Evolutionary conservation across 2,113 vertebrate species (phyloP).

Genomic region (Aegotheles bennettii): DNA sequence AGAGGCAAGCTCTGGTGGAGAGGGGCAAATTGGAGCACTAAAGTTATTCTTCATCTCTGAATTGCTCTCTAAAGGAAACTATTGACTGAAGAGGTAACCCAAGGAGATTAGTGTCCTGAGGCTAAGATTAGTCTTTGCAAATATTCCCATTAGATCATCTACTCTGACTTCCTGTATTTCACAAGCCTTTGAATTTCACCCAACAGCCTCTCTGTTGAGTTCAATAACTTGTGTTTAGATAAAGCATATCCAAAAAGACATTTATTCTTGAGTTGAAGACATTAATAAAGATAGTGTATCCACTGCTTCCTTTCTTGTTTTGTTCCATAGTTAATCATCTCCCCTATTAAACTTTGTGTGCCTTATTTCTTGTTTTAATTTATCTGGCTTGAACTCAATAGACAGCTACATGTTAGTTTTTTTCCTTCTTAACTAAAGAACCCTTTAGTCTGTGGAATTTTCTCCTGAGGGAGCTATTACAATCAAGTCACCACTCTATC

Average conservation of each 20-base stretch:
- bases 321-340: constrained; percentile 38
- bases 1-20: not conserved
- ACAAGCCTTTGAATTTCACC: constrained; percentile 55
- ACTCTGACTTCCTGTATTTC: constrained; percentile 53
- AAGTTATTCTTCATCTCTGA: not conserved
- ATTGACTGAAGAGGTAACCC: constrained; percentile 56
- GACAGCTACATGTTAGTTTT: constrained; percentile 30
- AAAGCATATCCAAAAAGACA: constrained; percentile 34
- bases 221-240: constrained; percentile 50
- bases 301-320: constrained; percentile 23
- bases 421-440: constrained; percentile 17
- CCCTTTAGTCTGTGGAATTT: constrained; percentile 31
- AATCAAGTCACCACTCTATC: not conserved
- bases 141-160: constrained; percentile 56
- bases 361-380: constrained; percentile 42
- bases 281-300: constrained; percentile 27
- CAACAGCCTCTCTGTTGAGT: constrained; percentile 13
- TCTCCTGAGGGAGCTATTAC: constrained; percentile 39
- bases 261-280: constrained; percentile 31
- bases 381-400: not conserved
- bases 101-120: constrained; percentile 51
- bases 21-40: not conserved
- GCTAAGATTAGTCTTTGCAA: constrained; percentile 62
- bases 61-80: constrained; percentile 28
- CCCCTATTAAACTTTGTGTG: constrained; percentile 18